Evolutionary conservation across 2,888 invertebrate species (phyloP).

Genomic region (Strigamia maritima): DNA sequence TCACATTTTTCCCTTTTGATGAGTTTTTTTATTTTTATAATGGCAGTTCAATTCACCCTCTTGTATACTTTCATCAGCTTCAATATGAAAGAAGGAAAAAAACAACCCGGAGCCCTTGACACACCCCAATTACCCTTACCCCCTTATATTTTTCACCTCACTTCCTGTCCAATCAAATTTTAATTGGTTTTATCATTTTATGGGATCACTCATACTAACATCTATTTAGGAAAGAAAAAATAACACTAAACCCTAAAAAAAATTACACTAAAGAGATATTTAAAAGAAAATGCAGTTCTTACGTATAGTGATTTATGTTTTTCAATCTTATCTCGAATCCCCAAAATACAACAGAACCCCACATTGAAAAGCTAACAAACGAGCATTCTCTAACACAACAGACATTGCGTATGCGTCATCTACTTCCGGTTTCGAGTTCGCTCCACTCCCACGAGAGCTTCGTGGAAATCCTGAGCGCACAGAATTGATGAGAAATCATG

Average conservation of each 20-base stretch:
- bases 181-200: background rate
- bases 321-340: background rate
- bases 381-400: background rate
- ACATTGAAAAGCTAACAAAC: background rate
- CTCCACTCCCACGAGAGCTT: background rate
- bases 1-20: too few species aligned
- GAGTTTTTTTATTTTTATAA: background rate
- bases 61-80: background rate
- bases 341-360: background rate
- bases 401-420: background rate
- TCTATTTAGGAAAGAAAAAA: background rate
- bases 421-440: background rate
- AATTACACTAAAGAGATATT: background rate
- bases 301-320: background rate
- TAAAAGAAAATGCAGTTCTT: background rate
- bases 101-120: background rate
- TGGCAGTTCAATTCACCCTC: background rate
- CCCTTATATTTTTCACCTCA: background rate
- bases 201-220: background rate
- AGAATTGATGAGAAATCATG: background rate
- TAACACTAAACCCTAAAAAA: background rate
- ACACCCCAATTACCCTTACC: background rate
- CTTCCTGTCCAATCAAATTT: background rate
- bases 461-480: background rate
- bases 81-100: background rate